A percentile compares a stretch with the other conserved stretches of the same genome.
phyloP scores from a whole-genome alignment of 2,113 vertebrate species.

The Lathamus discolor region DNA sequence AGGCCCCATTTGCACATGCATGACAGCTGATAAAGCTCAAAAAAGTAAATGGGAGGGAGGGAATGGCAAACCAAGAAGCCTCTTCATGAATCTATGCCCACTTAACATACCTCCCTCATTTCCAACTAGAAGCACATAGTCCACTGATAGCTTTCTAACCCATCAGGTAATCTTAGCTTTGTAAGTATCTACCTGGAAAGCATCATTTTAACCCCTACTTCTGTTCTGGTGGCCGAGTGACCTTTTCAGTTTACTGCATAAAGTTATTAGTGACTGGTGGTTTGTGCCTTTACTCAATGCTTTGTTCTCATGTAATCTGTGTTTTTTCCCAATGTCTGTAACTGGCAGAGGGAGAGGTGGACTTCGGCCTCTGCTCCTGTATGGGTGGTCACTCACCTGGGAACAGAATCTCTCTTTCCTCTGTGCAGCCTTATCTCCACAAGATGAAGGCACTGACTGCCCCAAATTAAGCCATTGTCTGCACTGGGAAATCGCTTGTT shows the following conservation, averaged over 20 bases:
- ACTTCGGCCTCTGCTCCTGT: not conserved
- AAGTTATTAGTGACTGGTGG: not conserved
- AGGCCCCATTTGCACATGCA: not conserved
- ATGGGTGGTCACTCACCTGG: not conserved
- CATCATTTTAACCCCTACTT: rapidly evolving
- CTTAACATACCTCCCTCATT: not conserved
- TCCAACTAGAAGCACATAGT: not conserved
- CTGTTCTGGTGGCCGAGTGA: rapidly evolving
- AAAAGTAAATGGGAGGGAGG: no score
- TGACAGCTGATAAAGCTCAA: not conserved
- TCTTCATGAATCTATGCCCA: not conserved
- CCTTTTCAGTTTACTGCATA: rapidly evolving
- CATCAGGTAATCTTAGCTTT: not conserved
- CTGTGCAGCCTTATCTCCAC: not conserved
- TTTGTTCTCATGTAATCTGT: not conserved
- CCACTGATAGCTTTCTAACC: not conserved
- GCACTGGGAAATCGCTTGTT: constrained; percentile 21
- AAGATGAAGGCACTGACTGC: not conserved
- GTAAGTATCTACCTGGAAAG: not conserved
- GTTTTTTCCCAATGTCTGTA: rapidly evolving
- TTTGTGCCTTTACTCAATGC: not conserved
- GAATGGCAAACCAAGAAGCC: not conserved
- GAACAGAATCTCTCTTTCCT: rapidly evolving
- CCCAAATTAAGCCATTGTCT: not conserved
- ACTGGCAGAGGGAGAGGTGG: not conserved